Base-by-base conservation (phyloP, 2,888 invertebrate genomes). In the Lasioglossum leucozonium region DNA sequence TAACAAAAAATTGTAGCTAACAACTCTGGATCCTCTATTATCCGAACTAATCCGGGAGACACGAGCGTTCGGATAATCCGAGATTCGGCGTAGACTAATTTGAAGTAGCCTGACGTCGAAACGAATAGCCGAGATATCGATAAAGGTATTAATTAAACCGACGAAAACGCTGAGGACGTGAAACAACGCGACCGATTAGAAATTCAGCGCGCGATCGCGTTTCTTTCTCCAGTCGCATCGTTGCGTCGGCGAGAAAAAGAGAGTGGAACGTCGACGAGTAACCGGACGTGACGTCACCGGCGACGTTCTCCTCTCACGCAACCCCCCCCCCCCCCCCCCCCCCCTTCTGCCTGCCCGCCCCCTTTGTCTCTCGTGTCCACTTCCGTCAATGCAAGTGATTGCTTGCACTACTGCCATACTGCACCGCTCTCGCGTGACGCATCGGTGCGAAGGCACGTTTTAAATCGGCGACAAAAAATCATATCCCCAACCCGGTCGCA, bases 331-430 rank as follows among this genome's bases (percentile, higher is more conserved):
- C 30, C 40, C 34, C 18, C 34, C 18, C 22, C 1, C 26, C 18
- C 6, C 44, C 34, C 13, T 34, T 34, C 34, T 34, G 2, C 34
- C 72, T 26, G 3, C 8, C 72, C 73, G 65, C 58, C 77, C 51
- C 40, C 58, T 78, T 69, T 72, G 79, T 81, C 80, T 79, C 79
- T 78, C 72, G 83, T 74, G 87, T 88, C 87, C 87, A 91, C 91
- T 92, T 91, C 92, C 91, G 92, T 91, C 92, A 91, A 89, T 92
- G 89, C 88, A 84, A 82, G 83, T 88, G 90, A 89, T 88, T 90
- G 91, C 89, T 91, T 90, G 92, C 91, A 93, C 93, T 93, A 93
- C 93, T 93, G 93, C 93, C 93, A 93, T 91, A 93, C 92, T 93
- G 92, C 89, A 86, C 90, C 84, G 85, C 65, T 72, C 82, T 86